Conservation (phyloP, 2,888 invertebrate genomes). For the Brachypalpus laphriformis region DNA sequence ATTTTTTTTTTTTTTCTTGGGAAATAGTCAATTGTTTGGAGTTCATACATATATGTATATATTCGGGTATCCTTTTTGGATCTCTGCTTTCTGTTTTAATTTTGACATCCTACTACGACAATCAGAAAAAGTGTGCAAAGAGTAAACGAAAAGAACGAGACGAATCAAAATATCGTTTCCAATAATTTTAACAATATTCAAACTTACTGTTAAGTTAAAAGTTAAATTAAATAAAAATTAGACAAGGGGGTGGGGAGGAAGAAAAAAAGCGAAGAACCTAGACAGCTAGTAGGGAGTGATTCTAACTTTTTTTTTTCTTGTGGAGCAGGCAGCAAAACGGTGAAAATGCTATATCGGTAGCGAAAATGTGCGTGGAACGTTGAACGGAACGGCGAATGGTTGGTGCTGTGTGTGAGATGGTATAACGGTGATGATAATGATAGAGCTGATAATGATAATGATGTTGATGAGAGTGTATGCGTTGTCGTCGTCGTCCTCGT, state of each 20-base stretch:
- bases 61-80: slow-evolving; percentile 46
- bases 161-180: neutral
- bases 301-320: slow-evolving; percentile 7
- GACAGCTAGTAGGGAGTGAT: slow-evolving; percentile 16
- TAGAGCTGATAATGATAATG: slow-evolving; percentile 65
- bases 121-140: slow-evolving; percentile 9
- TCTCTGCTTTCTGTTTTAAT: slow-evolving; percentile 39
- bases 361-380: slow-evolving; percentile 71
- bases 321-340: slow-evolving; percentile 45
- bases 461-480: slow-evolving; percentile 66
- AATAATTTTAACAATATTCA: slow-evolving; percentile 6
- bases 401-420: slow-evolving; percentile 54
- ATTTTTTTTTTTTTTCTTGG: slow-evolving; percentile 5
- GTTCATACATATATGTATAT: slow-evolving; percentile 27
- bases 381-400: slow-evolving; percentile 58
- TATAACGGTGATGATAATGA: slow-evolving; percentile 63
- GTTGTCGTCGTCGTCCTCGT: slow-evolving; percentile 52
- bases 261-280: slow-evolving; percentile 25
- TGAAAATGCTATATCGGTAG: slow-evolving; percentile 72
- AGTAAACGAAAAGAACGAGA: slow-evolving; percentile 9
- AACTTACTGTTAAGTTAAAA: slow-evolving; percentile 3
- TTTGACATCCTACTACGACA: slow-evolving; percentile 46
- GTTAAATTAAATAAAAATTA: slow-evolving; percentile 1
- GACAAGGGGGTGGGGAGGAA: neutral
- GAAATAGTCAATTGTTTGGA: slow-evolving; percentile 53